Evolutionary conservation across 92 coral and sea anemone genomes (phyloP).

Genomic region (Porites evermanni): DNA sequence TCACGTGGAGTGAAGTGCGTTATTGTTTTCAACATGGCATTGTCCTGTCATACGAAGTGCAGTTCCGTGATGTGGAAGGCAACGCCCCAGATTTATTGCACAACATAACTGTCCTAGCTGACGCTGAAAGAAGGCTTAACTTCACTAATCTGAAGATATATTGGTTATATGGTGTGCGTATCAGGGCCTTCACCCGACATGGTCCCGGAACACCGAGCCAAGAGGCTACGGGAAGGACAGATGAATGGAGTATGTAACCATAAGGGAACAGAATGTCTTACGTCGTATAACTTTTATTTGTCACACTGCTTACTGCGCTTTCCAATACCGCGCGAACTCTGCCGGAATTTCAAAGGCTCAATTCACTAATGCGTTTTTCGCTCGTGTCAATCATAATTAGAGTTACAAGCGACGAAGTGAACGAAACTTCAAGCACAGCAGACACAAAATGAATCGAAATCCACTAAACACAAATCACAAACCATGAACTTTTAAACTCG

Average conservation of each 20-base stretch:
- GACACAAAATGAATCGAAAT: too few species aligned
- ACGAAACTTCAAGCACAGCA: too few species aligned
- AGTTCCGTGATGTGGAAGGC: slow-evolving; percentile 46
- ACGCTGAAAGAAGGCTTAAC: not conserved
- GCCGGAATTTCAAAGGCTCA: too few species aligned
- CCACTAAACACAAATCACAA: too few species aligned
- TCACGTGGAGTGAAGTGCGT: slow-evolving; percentile 67
- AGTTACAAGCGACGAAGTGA: too few species aligned
- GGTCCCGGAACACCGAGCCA: slow-evolving; percentile 50
- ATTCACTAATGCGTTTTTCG: too few species aligned
- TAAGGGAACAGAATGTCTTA: too few species aligned
- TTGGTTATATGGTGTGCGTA: slow-evolving; percentile 55
- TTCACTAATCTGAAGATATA: slow-evolving; percentile 47
- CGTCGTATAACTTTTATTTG: too few species aligned
- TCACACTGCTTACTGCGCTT: too few species aligned
- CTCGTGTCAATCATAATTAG: too few species aligned
- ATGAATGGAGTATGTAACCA: slow-evolving; percentile 66
- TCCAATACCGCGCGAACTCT: too few species aligned
- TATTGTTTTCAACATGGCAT: slow-evolving; percentile 45
- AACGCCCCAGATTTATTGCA: slow-evolving; percentile 6
- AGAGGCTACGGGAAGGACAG: slow-evolving; percentile 44
- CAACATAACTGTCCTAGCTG: slow-evolving; percentile 38
- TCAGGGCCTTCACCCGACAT: slow-evolving; percentile 50
- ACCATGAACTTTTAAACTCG: too few species aligned
- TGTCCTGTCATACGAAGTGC: slow-evolving; percentile 44